These are phyloP conservation scores for Chloroclystis v-ata DNA, from an alignment of 2,888 invertebrate species.

Conservation along the genomic window DNA sequence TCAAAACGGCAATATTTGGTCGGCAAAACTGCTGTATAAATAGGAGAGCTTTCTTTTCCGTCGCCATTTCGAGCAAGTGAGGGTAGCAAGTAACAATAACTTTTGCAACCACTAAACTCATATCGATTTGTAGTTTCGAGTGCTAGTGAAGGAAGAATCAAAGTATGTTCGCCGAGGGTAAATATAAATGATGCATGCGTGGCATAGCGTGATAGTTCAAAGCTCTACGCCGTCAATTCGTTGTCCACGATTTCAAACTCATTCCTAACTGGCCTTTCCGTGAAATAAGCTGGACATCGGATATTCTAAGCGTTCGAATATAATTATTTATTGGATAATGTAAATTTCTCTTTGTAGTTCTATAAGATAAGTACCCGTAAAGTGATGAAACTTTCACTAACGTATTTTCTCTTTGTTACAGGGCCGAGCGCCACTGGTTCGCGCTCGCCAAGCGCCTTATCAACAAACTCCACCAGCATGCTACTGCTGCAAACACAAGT, in stretches of 20 bases:
- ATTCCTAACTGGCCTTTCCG: conserved; percentile 46
- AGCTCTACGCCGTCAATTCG: conserved; percentile 58
- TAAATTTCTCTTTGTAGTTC: neutral
- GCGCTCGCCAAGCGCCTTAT: conserved; percentile 77
- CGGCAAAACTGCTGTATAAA: conserved; percentile 70
- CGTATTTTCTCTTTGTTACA: conserved; percentile 52
- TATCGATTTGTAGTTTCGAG: conserved; percentile 68
- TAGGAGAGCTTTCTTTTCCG: conserved; percentile 56
- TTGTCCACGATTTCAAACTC: conserved; percentile 47
- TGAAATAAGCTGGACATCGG: conserved; percentile 31
- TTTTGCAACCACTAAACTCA: conserved; percentile 33
- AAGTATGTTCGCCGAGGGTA: conserved; percentile 78
- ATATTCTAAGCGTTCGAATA: conserved; percentile 10
- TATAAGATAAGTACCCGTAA: neutral
- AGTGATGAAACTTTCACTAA: neutral
- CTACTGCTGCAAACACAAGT: conserved; percentile 96
- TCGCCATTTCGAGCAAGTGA: conserved; percentile 54
- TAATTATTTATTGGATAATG: conserved; percentile 6
- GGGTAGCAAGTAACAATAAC: conserved; percentile 50
- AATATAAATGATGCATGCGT: conserved; percentile 78
- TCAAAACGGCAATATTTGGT: conserved; percentile 73
- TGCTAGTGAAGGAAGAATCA: conserved; percentile 67
- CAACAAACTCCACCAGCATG: conserved; percentile 88
- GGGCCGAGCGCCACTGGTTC: conserved; percentile 77
- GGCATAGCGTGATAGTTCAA: conserved; percentile 80